Conservation (phyloP, 1,140 invertebrate species). For the Ceratoteleas bidentatus region DNA sequence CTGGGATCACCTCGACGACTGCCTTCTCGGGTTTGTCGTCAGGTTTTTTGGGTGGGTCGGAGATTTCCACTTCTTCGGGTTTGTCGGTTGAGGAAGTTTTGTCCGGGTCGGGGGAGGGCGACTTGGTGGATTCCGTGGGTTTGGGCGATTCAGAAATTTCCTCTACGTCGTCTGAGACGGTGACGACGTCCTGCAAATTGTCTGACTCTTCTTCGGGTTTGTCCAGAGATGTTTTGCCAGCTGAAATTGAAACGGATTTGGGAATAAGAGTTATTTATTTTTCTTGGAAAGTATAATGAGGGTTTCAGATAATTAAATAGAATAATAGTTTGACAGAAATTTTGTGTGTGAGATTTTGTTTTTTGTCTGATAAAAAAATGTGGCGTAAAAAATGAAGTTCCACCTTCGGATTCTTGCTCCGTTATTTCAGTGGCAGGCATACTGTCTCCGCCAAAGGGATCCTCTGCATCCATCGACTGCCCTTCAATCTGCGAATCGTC, state of each 20-base stretch:
- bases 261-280: too few relatives aligned
- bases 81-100: slow-evolving; percentile 5
- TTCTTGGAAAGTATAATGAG: too few relatives aligned
- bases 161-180: slow-evolving; percentile 6
- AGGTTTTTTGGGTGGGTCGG: slow-evolving; percentile 16
- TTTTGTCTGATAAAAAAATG: too few relatives aligned
- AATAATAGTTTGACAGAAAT: too few relatives aligned
- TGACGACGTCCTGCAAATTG: slow-evolving; percentile 72
- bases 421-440: too few relatives aligned
- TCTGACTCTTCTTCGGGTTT: slow-evolving; percentile 72
- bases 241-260: too few relatives aligned
- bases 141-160: slow-evolving; percentile 1
- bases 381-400: too few relatives aligned
- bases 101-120: not conserved
- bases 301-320: too few relatives aligned
- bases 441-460: too few relatives aligned
- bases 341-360: too few relatives aligned
- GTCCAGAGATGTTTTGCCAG: slow-evolving; percentile 63
- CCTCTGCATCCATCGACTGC: slow-evolving; percentile 76
- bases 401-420: too few relatives aligned
- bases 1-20: slow-evolving; percentile 68
- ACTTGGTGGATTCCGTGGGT: not conserved
- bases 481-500: slow-evolving; percentile 76
- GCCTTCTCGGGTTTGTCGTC: slow-evolving; percentile 15
- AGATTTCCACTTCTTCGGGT: slow-evolving; percentile 12